Evolutionary conservation across 1,140 invertebrate species (phyloP).

Genomic region (Achroia grisella): DNA sequence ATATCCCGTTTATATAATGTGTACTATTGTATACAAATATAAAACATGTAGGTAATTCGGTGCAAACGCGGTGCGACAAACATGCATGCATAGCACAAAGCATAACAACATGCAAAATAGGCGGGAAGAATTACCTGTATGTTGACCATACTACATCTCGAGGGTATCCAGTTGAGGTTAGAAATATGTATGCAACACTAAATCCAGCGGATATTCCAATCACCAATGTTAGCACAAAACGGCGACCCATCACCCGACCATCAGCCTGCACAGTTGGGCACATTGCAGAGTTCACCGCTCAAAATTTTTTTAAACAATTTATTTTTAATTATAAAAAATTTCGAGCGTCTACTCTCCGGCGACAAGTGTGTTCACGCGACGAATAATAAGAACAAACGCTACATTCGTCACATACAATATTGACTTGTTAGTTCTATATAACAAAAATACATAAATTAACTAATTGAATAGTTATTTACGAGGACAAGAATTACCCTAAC

Average conservation of each 20-base stretch:
- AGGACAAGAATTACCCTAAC: no score
- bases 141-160: constrained; percentile 43
- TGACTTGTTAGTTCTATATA: no score
- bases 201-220: constrained; percentile 70
- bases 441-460: no score
- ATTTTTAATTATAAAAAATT: constrained; percentile 10
- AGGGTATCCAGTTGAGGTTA: constrained; percentile 61
- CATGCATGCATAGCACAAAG: constrained; percentile 1
- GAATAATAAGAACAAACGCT: not conserved
- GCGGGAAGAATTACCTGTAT: constrained; percentile 45
- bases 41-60: no score
- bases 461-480: no score
- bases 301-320: constrained; percentile 4
- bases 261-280: constrained; percentile 55
- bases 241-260: constrained; percentile 64
- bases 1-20: no score
- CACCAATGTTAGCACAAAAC: constrained; percentile 69
- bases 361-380: constrained; percentile 31
- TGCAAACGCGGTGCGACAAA: not conserved
- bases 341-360: constrained; percentile 1
- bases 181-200: constrained; percentile 70
- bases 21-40: no score
- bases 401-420: no score
- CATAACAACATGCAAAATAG: constrained; percentile 16
- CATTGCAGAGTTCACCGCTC: constrained; percentile 1